phyloP scores from a whole-genome alignment of 2,797 vertebrate species.

The Rallus crepitans region DNA sequence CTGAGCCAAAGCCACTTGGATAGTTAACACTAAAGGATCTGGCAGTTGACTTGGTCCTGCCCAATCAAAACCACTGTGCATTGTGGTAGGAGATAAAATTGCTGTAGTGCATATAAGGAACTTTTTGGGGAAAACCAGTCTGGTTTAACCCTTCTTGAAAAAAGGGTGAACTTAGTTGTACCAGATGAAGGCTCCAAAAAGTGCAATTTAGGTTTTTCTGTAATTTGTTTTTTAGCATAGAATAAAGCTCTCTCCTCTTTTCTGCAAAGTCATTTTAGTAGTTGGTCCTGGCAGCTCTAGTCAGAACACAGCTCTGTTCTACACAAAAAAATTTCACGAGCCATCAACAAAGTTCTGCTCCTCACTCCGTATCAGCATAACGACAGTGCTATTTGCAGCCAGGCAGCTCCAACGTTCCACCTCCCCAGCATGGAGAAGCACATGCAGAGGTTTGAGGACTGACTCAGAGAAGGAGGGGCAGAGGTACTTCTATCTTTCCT shows the following conservation, averaged over 20 bases:
- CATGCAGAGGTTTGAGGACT: not conserved
- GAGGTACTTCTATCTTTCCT: not conserved
- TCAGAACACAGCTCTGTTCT: conserved; percentile 13
- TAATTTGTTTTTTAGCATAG: not conserved
- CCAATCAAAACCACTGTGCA: too few species aligned
- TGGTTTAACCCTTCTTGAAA: too few species aligned
- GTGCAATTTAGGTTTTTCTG: not conserved
- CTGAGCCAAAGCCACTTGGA: too few species aligned
- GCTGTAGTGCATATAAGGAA: too few species aligned
- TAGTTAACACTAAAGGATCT: too few species aligned
- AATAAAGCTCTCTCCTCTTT: not conserved
- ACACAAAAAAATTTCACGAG: not conserved
- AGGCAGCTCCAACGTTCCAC: not conserved
- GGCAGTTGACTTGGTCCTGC: too few species aligned
- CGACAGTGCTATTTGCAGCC: not conserved
- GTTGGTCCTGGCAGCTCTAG: conserved; percentile 25
- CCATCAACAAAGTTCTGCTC: conserved; percentile 16
- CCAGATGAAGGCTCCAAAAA: not conserved
- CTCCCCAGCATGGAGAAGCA: fast-evolving
- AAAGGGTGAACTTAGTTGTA: not conserved
- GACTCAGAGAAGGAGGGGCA: not conserved
- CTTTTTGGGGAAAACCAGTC: too few species aligned
- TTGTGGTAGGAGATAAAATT: too few species aligned
- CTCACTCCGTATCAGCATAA: not conserved
- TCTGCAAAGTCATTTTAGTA: not conserved